A percentile compares a stretch with the other conserved stretches of the same genome.
Conservation (phyloP, 1,140 invertebrate species). For the Scaptomyza graminum region DNA sequence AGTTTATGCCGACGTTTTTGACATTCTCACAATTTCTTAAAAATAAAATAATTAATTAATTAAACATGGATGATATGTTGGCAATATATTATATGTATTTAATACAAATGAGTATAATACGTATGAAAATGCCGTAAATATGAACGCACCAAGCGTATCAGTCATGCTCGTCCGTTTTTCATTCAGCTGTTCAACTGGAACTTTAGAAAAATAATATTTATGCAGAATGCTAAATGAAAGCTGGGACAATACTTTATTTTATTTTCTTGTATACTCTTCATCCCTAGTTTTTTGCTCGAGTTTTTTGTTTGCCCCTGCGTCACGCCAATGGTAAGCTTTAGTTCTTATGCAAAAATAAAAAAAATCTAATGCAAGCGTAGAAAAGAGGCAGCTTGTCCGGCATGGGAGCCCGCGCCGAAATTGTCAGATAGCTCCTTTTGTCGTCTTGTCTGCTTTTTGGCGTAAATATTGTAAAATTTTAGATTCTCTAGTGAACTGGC, state of each 20-base stretch:
- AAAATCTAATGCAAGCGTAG: not conserved
- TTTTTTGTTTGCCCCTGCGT: conserved; percentile 40
- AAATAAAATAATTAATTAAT: no score
- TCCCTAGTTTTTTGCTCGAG: conserved; percentile 40
- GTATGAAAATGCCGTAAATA: no score
- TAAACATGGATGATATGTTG: no score
- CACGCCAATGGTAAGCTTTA: conserved; percentile 24
- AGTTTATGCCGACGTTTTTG: no score
- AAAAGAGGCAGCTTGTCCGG: conserved; percentile 31
- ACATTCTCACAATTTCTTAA: no score
- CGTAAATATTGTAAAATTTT: conserved; percentile 68
- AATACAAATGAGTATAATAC: no score
- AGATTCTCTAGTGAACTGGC: no score
- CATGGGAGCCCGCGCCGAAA: not conserved
- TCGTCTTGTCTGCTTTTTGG: conserved; percentile 19
- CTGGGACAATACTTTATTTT: conserved; percentile 42
- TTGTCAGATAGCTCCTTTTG: conserved; percentile 24
- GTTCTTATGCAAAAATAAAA: conserved; percentile 60
- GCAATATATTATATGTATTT: no score
- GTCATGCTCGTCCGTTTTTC: no score
- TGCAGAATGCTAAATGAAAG: conserved; percentile 67
- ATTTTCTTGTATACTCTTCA: conserved; percentile 2
- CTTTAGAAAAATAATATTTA: conserved; percentile 74
- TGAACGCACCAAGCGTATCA: no score
- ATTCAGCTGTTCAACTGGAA: no score